A percentile compares a stretch with the other conserved stretches of the same genome.
Evolutionary conservation across 2,113 vertebrate species (phyloP).

Genomic region (Lepus timidus): DNA sequence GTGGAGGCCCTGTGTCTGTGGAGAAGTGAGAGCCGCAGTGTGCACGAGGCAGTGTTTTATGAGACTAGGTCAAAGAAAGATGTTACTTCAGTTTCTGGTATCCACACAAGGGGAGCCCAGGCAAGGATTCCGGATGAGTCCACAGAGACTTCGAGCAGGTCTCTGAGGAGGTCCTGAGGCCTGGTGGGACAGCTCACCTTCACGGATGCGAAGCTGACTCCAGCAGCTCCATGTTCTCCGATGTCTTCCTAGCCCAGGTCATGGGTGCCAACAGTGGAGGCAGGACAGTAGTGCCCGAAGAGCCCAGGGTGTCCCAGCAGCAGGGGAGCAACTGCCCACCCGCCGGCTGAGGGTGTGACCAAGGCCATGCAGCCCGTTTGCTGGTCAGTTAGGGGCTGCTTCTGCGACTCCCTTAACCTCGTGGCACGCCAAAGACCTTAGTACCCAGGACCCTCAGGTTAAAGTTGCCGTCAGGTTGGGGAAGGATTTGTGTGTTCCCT

Average conservation of each 20-base stretch:
- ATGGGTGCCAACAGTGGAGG: background rate
- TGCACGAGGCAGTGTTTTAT: background rate
- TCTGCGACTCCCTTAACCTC: background rate
- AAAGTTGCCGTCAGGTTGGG: background rate
- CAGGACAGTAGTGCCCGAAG: too few species aligned
- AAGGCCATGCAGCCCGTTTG: background rate
- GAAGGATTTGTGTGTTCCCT: background rate
- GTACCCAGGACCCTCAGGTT: background rate
- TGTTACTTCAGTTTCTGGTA: background rate
- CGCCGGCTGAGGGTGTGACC: background rate
- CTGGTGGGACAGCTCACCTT: accelerated
- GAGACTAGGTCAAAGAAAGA: background rate
- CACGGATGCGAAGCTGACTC: background rate
- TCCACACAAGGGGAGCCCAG: background rate
- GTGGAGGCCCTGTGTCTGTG: background rate
- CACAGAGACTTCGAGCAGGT: background rate
- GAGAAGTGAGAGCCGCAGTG: background rate
- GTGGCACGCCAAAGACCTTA: background rate
- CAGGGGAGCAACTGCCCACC: too few species aligned
- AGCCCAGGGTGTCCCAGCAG: background rate
- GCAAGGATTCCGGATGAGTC: background rate
- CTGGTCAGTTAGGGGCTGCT: background rate
- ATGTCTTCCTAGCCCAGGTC: too few species aligned
- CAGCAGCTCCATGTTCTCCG: background rate
- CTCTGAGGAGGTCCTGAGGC: background rate